Evolutionary conservation across 2,113 vertebrate genomes (phyloP), one percentile per base, ranked within the genome.

Genomic region (Candoia aspera): DNA sequence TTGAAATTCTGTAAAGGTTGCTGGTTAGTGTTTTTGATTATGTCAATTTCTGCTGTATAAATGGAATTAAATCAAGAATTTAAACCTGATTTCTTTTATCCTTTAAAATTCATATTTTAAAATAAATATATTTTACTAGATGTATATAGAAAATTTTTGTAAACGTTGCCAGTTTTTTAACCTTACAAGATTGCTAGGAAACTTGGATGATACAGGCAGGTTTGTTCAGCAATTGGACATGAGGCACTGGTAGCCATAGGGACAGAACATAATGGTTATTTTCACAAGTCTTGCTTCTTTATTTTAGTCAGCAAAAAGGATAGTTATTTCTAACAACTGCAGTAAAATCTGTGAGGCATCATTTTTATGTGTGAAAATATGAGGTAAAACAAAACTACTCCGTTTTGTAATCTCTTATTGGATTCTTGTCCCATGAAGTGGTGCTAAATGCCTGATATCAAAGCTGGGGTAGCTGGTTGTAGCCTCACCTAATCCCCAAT

Each of bases 1-100:
- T 1, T 79, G 46, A 91, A 93, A 24, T 10, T 89, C 3, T 0
- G 33, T 12, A 46, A 91, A 94, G n/a, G 33, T 86, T 6, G 54
- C 53, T 8, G 58, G 9, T 84, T 49, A 9, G 0, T 26, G 26
- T 60, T 0, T 0, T 29, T 46, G 26, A 58, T 4, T 84, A 4
- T 87, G 60, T 55, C n/a, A 60, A 42, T 93, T 12, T 37, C n/a
- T 46, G 8, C 53, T 90, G 59, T 64, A 26, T 84, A 79, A 29
- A 89, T 55, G 49, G 57, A 2, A n/a, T 19, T 73, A 4, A 73
- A 73, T 73, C n/a, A 33, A 42, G 33, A 42, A 79, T 79, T 21
- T 79, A 42, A 79, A 79, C 2, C 91, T 88, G 37, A 53, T 49
- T n/a, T 29, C 60, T 88, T 87, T 94, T 12, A 26, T 6, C 64